These are phyloP conservation scores for Euleptes europaea DNA, from an alignment of 2,113 vertebrate species.

Conservation along the genomic window DNA sequence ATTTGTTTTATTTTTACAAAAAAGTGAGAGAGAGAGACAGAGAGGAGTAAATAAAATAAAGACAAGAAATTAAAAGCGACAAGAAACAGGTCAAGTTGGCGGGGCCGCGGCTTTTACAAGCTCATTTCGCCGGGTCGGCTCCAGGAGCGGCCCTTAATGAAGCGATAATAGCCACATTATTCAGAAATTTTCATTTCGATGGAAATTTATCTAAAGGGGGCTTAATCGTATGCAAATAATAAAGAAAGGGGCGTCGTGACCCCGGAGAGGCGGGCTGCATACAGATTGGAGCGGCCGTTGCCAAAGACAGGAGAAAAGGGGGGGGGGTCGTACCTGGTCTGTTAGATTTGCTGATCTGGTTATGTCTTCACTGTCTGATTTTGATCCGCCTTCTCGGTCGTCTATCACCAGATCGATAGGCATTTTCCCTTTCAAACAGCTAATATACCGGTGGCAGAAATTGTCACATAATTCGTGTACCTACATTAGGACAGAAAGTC, in stretches of 20 bases:
- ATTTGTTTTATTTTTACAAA: slow-evolving; percentile 13
- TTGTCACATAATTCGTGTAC: slow-evolving; percentile 99
- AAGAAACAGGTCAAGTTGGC: slow-evolving; percentile 95
- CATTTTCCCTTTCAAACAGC: slow-evolving; percentile 99
- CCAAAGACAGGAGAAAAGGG: slow-evolving; percentile 49
- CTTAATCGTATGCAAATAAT: slow-evolving; percentile 99
- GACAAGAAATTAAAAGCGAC: slow-evolving; percentile 93
- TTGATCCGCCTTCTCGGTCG: slow-evolving; percentile 98
- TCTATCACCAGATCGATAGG: slow-evolving; percentile 99
- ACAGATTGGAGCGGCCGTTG: slow-evolving; percentile 70
- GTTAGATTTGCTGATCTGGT: slow-evolving; percentile 95
- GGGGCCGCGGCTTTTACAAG: slow-evolving; percentile 86
- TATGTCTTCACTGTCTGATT: slow-evolving; percentile 99
- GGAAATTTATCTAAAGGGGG: slow-evolving; percentile 92
- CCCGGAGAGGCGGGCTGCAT: slow-evolving; percentile 85
- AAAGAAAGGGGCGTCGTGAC: slow-evolving; percentile 83
- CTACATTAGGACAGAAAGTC: slow-evolving; percentile 74
- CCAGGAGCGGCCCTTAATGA: slow-evolving; percentile 94
- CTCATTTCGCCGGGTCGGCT: slow-evolving; percentile 93
- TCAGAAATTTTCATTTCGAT: slow-evolving; percentile 92
- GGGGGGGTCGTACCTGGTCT: slow-evolving; percentile 89
- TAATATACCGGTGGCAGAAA: slow-evolving; percentile 99
- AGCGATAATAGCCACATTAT: slow-evolving; percentile 98
- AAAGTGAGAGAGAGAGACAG: neutral
- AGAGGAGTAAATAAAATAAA: slow-evolving; percentile 79